These are phyloP conservation scores for Agelaius phoeniceus DNA, from an alignment of 2,113 vertebrate species.

Conservation along the genomic window DNA sequence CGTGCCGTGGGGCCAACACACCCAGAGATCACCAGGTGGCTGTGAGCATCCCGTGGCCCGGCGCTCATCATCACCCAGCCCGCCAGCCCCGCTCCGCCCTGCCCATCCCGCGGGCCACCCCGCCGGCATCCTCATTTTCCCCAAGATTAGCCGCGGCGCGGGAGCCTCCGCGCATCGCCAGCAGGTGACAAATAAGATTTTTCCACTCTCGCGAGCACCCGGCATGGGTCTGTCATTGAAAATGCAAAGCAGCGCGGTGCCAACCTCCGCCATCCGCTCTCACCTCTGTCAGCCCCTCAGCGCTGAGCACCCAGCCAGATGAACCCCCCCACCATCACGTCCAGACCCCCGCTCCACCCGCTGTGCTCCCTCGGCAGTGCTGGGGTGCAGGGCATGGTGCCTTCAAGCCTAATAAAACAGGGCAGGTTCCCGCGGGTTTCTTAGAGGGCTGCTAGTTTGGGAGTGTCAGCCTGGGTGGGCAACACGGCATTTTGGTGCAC, in stretches of 20 bases:
- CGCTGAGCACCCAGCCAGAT: neutral
- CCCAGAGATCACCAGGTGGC: neutral
- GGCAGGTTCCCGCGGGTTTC: neutral
- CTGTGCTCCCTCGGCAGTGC: neutral
- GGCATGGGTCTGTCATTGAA: constrained; percentile 72
- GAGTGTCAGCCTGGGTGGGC: neutral
- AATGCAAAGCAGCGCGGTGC: constrained; percentile 56
- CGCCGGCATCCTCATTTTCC: constrained; percentile 41
- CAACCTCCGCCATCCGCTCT: neutral
- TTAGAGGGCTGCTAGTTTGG: neutral
- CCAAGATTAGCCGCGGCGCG: constrained; percentile 38
- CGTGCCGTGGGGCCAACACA: accelerated
- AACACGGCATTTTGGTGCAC: neutral
- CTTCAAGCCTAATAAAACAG: neutral
- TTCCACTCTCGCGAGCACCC: constrained; percentile 71
- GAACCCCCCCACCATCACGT: accelerated
- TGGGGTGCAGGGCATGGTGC: neutral
- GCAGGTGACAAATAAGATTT: constrained; percentile 76
- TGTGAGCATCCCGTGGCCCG: neutral
- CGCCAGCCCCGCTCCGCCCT: accelerated
- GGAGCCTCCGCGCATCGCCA: constrained; percentile 47
- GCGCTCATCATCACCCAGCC: neutral
- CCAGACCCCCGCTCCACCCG: accelerated
- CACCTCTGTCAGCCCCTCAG: neutral
- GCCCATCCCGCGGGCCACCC: neutral